Evolutionary conservation across 1,140 invertebrate species (phyloP).

Genomic region (Hyles vespertilio): DNA sequence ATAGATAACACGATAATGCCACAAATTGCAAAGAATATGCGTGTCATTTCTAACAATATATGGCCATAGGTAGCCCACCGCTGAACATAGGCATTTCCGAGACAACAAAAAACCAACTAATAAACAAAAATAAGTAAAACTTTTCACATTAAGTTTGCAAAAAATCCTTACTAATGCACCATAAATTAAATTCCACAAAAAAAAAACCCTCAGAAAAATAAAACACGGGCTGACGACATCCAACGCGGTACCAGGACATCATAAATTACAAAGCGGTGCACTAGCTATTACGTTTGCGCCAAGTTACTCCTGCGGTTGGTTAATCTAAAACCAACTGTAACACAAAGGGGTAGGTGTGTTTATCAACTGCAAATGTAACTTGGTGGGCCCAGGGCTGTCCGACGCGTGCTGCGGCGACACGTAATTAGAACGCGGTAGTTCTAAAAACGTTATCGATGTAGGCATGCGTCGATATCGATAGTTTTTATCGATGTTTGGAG

Average conservation of each 20-base stretch:
- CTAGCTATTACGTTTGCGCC: conserved; percentile 10
- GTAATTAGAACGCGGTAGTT: conserved; percentile 22
- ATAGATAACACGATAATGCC: too few relatives aligned
- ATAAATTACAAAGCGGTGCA: conserved; percentile 52
- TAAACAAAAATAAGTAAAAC: too few relatives aligned
- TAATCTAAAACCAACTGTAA: conserved; percentile 14
- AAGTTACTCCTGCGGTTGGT: conserved; percentile 24
- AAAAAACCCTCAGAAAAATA: conserved; percentile 27
- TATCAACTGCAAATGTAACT: background rate
- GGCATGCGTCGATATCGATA: too few relatives aligned
- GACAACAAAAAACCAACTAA: too few relatives aligned
- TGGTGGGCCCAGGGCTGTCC: conserved; percentile 6
- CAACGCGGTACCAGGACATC: conserved; percentile 43
- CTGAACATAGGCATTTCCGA: too few relatives aligned
- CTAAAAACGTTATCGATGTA: conserved; percentile 3
- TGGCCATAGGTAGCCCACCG: too few relatives aligned
- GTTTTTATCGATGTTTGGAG: too few relatives aligned
- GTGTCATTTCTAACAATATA: too few relatives aligned
- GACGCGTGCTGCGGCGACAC: conserved; percentile 11
- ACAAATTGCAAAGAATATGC: too few relatives aligned
- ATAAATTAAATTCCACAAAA: conserved; percentile 17
- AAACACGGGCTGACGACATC: conserved; percentile 34
- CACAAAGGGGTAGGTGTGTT: background rate
- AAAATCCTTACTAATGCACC: too few relatives aligned
- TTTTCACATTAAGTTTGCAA: too few relatives aligned